Percentiles rank a stretch among this genome's conserved stretches.
Conservation (phyloP, 2,797 vertebrate species). For the Coracias cyanogaster region DNA sequence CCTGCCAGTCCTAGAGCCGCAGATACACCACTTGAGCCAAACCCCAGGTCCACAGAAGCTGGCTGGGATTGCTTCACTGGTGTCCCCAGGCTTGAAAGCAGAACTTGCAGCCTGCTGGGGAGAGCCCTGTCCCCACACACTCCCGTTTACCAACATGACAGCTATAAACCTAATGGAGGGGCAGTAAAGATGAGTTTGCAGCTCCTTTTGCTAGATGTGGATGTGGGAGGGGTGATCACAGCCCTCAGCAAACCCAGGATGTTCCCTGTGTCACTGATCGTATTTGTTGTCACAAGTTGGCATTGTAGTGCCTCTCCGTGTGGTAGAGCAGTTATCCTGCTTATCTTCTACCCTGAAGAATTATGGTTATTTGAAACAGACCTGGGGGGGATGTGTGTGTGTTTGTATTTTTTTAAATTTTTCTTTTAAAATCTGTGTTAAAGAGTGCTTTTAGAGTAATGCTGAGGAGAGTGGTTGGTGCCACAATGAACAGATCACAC, state of each 20-base stretch:
- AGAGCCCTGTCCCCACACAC: neutral
- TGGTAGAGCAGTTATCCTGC: neutral
- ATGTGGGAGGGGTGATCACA: neutral
- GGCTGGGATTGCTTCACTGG: neutral
- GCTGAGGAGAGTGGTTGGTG: neutral
- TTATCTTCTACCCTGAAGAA: neutral
- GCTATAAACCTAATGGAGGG: neutral
- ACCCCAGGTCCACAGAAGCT: neutral
- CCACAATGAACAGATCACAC: neutral
- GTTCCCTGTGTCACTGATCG: neutral
- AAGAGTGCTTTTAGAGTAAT: neutral
- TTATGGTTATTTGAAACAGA: neutral
- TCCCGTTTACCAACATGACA: neutral
- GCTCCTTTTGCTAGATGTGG: neutral
- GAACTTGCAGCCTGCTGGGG: neutral
- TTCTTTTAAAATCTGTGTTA: neutral
- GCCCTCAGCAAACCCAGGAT: neutral
- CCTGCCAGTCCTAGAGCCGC: neutral
- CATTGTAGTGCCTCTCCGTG: neutral
- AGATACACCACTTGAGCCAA: neutral
- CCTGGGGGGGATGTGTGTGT: rapidly evolving
- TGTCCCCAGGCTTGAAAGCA: neutral
- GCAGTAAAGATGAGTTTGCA: neutral
- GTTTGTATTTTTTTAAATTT: neutral
- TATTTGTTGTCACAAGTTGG: neutral